These are phyloP conservation scores for Dichetophora obliterata DNA, from an alignment of 2,888 invertebrate species.

Conservation along the genomic window DNA sequence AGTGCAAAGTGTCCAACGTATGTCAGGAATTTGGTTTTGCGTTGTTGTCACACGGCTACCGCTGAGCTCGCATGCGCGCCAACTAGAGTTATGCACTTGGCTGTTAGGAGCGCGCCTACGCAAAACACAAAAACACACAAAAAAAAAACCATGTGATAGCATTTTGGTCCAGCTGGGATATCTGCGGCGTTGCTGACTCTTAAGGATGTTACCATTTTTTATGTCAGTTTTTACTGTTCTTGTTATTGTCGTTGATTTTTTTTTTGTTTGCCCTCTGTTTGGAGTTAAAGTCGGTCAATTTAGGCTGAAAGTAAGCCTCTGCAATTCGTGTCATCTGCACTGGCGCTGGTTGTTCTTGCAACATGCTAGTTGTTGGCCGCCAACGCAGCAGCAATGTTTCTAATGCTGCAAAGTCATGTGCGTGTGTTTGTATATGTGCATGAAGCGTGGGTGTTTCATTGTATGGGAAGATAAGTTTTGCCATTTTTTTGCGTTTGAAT, in stretches of 20 bases:
- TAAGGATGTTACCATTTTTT: neutral
- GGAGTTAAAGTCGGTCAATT: constrained; percentile 11
- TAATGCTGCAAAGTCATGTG: neutral
- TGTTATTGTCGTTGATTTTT: neutral
- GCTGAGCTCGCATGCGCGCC: constrained; percentile 35
- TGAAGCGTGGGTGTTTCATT: too few species aligned
- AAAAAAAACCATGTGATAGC: neutral
- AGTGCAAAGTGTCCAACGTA: constrained; percentile 31
- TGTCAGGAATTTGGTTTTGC: constrained; percentile 37
- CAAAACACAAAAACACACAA: neutral
- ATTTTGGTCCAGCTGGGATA: neutral
- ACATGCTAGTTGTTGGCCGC: constrained; percentile 22
- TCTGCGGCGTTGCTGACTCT: neutral
- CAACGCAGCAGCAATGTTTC: neutral
- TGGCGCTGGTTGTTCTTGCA: constrained; percentile 43
- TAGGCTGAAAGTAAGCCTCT: constrained; percentile 56
- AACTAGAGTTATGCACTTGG: constrained; percentile 38
- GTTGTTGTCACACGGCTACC: constrained; percentile 45
- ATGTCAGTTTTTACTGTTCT: neutral
- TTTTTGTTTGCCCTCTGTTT: neutral
- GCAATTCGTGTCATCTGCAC: constrained; percentile 46
- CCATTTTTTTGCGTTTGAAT: too few species aligned
- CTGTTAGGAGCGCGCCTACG: constrained; percentile 34
- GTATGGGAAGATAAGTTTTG: too few species aligned
- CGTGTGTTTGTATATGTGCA: neutral